Evolutionary conservation across 1,140 invertebrate genomes (phyloP).

Genomic region (Nixonia krombeini): DNA sequence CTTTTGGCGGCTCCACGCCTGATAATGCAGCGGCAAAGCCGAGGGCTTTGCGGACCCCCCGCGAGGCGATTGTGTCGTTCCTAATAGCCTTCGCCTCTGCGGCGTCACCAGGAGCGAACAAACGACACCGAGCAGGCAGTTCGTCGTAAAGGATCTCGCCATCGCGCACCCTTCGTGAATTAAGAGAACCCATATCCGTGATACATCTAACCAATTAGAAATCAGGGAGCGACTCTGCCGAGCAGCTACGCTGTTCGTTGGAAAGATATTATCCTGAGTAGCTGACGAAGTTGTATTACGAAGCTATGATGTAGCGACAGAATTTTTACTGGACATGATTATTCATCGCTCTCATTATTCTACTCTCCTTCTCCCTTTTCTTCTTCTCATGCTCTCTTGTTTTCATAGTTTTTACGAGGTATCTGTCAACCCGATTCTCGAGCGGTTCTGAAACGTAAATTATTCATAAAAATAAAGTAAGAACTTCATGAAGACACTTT

Average conservation of each 20-base stretch:
- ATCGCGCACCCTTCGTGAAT: slow-evolving; percentile 30
- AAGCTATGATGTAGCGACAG: no score
- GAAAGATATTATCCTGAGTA: slow-evolving; percentile 27
- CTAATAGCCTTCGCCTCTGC: slow-evolving; percentile 51
- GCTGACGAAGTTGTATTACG: neutral
- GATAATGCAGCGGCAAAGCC: slow-evolving; percentile 38
- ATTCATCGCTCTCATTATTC: slow-evolving; percentile 40
- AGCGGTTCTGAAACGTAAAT: no score
- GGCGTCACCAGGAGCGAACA: slow-evolving; percentile 29
- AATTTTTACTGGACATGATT: neutral
- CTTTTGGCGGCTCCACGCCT: slow-evolving; percentile 41
- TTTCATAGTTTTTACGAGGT: no score
- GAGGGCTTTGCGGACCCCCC: slow-evolving; percentile 44
- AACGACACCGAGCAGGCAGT: slow-evolving; percentile 17
- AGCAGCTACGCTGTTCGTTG: slow-evolving; percentile 28
- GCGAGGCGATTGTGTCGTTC: slow-evolving; percentile 53
- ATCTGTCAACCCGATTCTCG: no score
- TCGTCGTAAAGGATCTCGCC: slow-evolving; percentile 36
- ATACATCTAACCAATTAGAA: slow-evolving; percentile 52
- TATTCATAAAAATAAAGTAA: no score
- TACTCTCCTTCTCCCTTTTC: slow-evolving; percentile 33
- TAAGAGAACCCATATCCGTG: slow-evolving; percentile 48
- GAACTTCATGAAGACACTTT: no score
- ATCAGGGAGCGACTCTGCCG: slow-evolving; percentile 37
- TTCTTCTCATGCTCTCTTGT: no score